These are phyloP conservation scores for Lycophotia porphyrea DNA, from an alignment of 2,888 invertebrate genomes.

Conservation along the genomic window DNA sequence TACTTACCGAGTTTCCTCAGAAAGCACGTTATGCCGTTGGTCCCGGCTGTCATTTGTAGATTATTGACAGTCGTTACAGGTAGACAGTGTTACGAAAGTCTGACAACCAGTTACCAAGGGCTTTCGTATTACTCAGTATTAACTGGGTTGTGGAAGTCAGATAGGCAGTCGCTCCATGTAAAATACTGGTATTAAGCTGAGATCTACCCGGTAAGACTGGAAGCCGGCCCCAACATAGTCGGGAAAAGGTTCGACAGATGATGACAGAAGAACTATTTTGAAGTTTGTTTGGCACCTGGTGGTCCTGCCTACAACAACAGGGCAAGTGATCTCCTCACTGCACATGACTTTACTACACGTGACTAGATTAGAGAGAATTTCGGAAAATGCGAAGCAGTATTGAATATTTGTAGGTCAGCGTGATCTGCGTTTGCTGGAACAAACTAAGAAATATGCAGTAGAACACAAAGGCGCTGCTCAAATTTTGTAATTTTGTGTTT, in stretches of 20 bases:
- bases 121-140: not conserved
- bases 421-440: not conserved
- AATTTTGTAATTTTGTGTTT: too few relatives aligned
- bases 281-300: too few relatives aligned
- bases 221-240: not conserved
- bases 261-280: too few relatives aligned
- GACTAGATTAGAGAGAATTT: not conserved
- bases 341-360: not conserved
- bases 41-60: too few relatives aligned
- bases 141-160: not conserved
- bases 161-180: not conserved
- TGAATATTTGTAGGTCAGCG: not conserved
- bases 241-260: not conserved
- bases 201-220: not conserved
- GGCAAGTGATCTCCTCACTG: not conserved
- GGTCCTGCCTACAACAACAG: too few relatives aligned
- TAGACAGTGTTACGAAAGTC: too few relatives aligned
- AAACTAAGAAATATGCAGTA: not conserved
- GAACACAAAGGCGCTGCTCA: too few relatives aligned
- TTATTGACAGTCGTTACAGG: not conserved
- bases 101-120: not conserved
- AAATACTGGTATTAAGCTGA: not conserved
- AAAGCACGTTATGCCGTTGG: too few relatives aligned
- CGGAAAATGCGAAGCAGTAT: not conserved
- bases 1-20: too few relatives aligned